These are phyloP conservation scores for Ametastegia equiseti DNA, from an alignment of 2,888 invertebrate genomes.

Conservation along the genomic window DNA sequence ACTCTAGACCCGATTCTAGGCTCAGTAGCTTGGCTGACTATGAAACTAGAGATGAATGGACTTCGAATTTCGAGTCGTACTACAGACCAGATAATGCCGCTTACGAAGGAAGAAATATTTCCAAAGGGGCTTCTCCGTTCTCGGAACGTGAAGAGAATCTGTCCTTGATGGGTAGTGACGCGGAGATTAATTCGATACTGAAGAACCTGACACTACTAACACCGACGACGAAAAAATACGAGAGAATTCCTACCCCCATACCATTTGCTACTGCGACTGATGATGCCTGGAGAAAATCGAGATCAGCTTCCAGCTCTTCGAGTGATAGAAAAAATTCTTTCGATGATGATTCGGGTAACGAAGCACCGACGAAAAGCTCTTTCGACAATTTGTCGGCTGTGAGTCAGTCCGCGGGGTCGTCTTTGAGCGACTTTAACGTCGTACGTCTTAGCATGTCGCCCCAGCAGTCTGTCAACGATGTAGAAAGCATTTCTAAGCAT, in stretches of 20 bases:
- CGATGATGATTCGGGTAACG: slow-evolving; percentile 69
- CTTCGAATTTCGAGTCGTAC: neutral
- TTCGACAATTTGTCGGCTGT: slow-evolving; percentile 57
- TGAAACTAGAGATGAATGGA: slow-evolving; percentile 53
- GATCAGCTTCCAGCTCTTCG: slow-evolving; percentile 58
- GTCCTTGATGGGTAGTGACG: slow-evolving; percentile 19
- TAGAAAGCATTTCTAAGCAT: slow-evolving; percentile 28
- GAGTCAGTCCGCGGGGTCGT: slow-evolving; percentile 58
- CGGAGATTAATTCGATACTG: slow-evolving; percentile 52
- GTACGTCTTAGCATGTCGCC: neutral
- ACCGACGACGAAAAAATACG: slow-evolving; percentile 60
- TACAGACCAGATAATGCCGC: neutral
- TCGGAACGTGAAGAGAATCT: neutral
- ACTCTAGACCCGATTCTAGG: slow-evolving; percentile 64
- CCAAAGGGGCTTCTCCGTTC: slow-evolving; percentile 43
- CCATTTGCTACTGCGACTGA: slow-evolving; percentile 61
- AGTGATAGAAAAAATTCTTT: slow-evolving; percentile 60
- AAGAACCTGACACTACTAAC: slow-evolving; percentile 27
- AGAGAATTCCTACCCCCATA: slow-evolving; percentile 69
- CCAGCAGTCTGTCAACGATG: slow-evolving; percentile 11
- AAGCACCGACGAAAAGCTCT: slow-evolving; percentile 60
- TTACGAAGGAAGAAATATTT: slow-evolving; percentile 23
- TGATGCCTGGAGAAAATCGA: slow-evolving; percentile 59
- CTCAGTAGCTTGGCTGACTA: slow-evolving; percentile 55
- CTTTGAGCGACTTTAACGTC: slow-evolving; percentile 52